Percentiles rank a stretch among this genome's conserved stretches.
Evolutionary conservation across 2,888 invertebrate genomes (phyloP).

Genomic region (Selenia dentaria): DNA sequence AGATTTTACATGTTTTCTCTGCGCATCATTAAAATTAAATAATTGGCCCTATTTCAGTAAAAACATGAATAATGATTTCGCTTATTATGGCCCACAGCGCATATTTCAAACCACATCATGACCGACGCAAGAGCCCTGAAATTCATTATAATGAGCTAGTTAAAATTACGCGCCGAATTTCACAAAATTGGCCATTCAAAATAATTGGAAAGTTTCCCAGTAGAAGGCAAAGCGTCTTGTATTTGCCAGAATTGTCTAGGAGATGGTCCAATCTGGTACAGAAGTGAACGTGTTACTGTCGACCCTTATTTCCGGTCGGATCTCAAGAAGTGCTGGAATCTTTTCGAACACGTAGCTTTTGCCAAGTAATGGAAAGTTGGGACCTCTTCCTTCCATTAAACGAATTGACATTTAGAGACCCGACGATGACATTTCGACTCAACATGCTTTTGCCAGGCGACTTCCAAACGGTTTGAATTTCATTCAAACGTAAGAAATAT

Average conservation of each 20-base stretch:
- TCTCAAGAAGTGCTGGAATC: slow-evolving; percentile 20
- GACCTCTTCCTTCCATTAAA: slow-evolving; percentile 13
- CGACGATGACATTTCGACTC: not conserved
- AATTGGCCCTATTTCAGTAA: not conserved
- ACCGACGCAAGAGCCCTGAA: slow-evolving; percentile 4
- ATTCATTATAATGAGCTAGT: slow-evolving; percentile 21
- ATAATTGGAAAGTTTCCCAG: slow-evolving; percentile 26
- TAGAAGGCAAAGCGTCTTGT: slow-evolving; percentile 10
- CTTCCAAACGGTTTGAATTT: not conserved
- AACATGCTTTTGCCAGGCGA: not conserved
- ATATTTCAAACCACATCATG: slow-evolving; percentile 8
- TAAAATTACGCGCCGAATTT: slow-evolving; percentile 22
- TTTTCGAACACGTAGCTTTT: slow-evolving; percentile 19
- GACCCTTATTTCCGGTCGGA: slow-evolving; percentile 29
- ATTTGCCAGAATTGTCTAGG: slow-evolving; percentile 12
- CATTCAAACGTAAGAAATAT: too few relatives aligned
- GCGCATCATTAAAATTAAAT: too few relatives aligned
- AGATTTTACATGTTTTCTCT: too few relatives aligned
- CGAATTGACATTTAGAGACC: slow-evolving; percentile 17
- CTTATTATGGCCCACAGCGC: not conserved
- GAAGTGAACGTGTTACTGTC: slow-evolving; percentile 17
- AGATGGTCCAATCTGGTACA: slow-evolving; percentile 10
- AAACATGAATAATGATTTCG: not conserved
- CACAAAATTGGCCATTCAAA: slow-evolving; percentile 19
- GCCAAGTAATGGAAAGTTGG: slow-evolving; percentile 23